Base-by-base conservation (phyloP, 2,797 vertebrate genomes). In the Coregonus suidteri region DNA sequence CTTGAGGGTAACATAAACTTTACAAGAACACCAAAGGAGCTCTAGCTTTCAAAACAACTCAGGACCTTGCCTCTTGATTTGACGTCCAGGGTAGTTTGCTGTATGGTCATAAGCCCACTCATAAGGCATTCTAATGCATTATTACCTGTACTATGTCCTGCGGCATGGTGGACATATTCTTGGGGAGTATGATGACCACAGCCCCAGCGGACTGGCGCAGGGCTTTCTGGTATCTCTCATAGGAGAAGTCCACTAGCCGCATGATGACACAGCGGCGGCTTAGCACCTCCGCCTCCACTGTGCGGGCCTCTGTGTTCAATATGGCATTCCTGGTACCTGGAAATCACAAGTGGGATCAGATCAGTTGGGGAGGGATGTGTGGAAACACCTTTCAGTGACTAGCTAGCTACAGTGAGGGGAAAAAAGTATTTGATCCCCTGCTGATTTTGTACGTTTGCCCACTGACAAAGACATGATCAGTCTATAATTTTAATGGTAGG, bases 211-310 rank as follows among this genome's bases (percentile, higher is more conserved):
- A 98, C 92, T 99, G 98, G 9, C 96, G 96, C 66, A 99, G 93
- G 1, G 98, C 98, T 85, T 97, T 97, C 93, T 99, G 98, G 86
- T 99, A 99, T 85, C 95, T 96, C 81, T 98, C 97, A 0, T 96
- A 98, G 16, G 98, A 98, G 92, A 99, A 99, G 79, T 99, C 98
- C 47, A 92, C 88, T 77, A 99, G 93, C n/a, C 97, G 93, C 96
- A 99, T 97, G 84, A 99, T 96, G 68, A 99, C 97, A 0, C 98
- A 99, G 86, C 98, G 97, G 20, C 98, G 97, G 93, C 97, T 99
- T 90, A 99, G 91, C 80, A 98, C 97, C 0, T 98, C 98, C 0
- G 98, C 97, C 52, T 99, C 97, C 7, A 96, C 92, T 0, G 98
- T 96, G 81, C 98, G 98, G 0, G 98, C 98, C 88, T 99, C 98